phyloP scores from a whole-genome alignment of 2,888 invertebrate genomes.

The Piscicola geometra region DNA sequence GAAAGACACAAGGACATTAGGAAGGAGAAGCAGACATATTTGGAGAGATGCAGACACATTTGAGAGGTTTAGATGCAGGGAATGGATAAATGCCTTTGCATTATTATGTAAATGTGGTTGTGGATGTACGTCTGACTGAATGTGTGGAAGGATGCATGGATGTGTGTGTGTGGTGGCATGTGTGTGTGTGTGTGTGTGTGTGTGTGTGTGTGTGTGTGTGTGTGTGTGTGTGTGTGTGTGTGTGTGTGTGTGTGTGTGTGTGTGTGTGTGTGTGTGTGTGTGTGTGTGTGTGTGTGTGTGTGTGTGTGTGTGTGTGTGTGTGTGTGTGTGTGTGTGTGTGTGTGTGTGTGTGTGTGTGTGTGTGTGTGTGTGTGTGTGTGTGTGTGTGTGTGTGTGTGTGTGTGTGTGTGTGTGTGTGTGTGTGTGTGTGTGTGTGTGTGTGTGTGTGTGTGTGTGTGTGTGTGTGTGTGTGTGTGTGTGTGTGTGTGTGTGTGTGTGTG shows the following conservation, averaged over 20 bases:
- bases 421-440: slow-evolving; percentile 19
- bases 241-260: not conserved
- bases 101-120: too few relatives aligned
- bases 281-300: not conserved
- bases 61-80: too few relatives aligned
- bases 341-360: slow-evolving; percentile 21
- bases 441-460: slow-evolving; percentile 25
- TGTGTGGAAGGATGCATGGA: not conserved
- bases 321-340: slow-evolving; percentile 16
- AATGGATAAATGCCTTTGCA: too few relatives aligned
- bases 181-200: slow-evolving; percentile 1
- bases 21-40: too few relatives aligned
- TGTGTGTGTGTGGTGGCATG: not conserved
- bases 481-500: slow-evolving; percentile 10
- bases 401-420: slow-evolving; percentile 16
- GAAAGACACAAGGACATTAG: too few relatives aligned
- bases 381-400: slow-evolving; percentile 23
- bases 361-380: slow-evolving; percentile 20
- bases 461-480: slow-evolving; percentile 17
- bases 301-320: slow-evolving; percentile 28
- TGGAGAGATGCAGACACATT: too few relatives aligned
- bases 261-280: slow-evolving; percentile 18
- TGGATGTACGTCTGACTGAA: not conserved
- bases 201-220: slow-evolving; percentile 18
- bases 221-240: slow-evolving; percentile 15